These are phyloP conservation scores for Thaleichthys pacificus DNA, from an alignment of 2,797 vertebrate species.

Conservation along the genomic window DNA sequence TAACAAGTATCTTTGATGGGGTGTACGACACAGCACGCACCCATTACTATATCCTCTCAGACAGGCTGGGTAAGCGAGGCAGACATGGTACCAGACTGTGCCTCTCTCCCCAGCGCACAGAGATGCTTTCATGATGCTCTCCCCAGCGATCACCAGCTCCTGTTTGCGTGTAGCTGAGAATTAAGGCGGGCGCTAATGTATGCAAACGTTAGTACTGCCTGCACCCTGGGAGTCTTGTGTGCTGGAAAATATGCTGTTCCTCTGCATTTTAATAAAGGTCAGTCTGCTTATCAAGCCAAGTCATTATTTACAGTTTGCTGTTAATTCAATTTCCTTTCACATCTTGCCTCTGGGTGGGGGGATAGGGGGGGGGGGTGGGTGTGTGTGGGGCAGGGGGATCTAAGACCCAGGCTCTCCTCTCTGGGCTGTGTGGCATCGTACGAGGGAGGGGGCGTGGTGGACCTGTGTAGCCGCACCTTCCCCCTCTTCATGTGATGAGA, in stretches of 20 bases:
- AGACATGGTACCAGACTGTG: conserved; percentile 25
- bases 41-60: neutral
- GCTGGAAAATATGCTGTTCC: conserved; percentile 58
- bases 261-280: conserved; percentile 77
- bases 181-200: conserved; percentile 52
- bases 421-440: too few species aligned
- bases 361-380: conserved; percentile 34
- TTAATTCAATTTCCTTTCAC: conserved; percentile 66
- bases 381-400: neutral
- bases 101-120: conserved; percentile 27
- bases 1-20: too few species aligned
- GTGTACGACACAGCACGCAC: too few species aligned
- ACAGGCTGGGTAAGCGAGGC: conserved; percentile 11
- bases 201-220: conserved; percentile 48
- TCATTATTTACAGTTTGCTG: conserved; percentile 71
- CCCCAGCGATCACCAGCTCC: conserved; percentile 34
- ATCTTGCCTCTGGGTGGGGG: conserved; percentile 43
- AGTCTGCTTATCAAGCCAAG: conserved; percentile 72
- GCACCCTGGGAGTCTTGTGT: conserved; percentile 51
- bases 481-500: too few species aligned
- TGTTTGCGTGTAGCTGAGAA: conserved; percentile 39
- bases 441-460: too few species aligned
- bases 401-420: too few species aligned
- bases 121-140: conserved; percentile 40
- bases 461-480: too few species aligned